Percentiles rank a stretch among this genome's conserved stretches.
Conservation (phyloP, 2,113 vertebrate genomes). For the Furnarius figulus region DNA sequence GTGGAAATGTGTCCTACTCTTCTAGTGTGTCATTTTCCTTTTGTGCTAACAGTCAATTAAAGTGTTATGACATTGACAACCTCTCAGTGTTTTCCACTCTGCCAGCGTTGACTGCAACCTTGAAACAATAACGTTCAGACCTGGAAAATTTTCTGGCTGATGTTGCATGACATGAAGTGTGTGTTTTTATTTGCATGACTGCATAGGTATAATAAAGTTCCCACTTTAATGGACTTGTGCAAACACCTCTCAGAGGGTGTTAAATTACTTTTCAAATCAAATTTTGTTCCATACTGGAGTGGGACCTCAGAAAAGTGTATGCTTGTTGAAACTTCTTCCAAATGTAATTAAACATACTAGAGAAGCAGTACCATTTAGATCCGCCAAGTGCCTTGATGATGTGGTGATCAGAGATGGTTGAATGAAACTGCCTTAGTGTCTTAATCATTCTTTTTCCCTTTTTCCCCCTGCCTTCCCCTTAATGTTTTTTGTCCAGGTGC, state of each 20-base stretch:
- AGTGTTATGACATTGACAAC: not conserved
- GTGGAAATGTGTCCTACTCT: not conserved
- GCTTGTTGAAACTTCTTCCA: not conserved
- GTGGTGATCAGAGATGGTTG: not conserved
- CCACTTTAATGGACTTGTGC: constrained; percentile 6
- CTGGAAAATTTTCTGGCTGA: constrained; percentile 13
- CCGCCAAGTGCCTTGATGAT: not conserved
- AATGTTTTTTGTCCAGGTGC: constrained; percentile 77
- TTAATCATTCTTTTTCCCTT: not conserved
- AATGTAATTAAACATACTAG: not conserved
- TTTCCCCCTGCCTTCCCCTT: not conserved
- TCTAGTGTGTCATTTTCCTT: not conserved
- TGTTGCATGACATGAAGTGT: not conserved
- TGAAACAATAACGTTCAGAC: constrained; percentile 28
- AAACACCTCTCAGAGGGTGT: not conserved
- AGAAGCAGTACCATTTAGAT: not conserved
- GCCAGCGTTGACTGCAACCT: not conserved
- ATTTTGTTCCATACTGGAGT: not conserved
- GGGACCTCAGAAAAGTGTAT: not conserved
- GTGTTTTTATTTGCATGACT: constrained; percentile 45
- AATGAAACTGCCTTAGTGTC: not conserved
- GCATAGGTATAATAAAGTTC: constrained; percentile 33
- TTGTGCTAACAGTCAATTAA: constrained; percentile 38
- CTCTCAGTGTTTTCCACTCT: constrained; percentile 1
- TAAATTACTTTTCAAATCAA: not conserved